phyloP scores from a whole-genome alignment of 2,797 vertebrate genomes.

The Rallus crepitans region DNA sequence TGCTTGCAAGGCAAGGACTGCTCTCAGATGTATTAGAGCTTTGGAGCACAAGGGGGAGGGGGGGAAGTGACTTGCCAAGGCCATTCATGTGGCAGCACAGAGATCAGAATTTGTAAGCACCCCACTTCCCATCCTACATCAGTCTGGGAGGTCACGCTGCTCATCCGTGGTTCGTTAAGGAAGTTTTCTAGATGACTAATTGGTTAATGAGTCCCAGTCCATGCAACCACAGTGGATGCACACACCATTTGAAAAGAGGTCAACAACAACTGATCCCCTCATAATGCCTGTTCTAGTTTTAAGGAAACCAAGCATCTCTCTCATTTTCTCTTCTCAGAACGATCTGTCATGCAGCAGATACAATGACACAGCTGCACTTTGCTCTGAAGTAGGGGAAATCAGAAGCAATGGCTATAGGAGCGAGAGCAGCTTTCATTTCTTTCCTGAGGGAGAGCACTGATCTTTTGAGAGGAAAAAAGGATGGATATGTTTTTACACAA shows the following conservation, averaged over 20 bases:
- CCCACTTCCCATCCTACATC: background rate
- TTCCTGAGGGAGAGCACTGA: conserved; percentile 69
- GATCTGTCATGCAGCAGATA: conserved; percentile 43
- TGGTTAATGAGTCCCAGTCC: background rate
- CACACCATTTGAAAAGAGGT: background rate
- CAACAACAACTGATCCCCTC: background rate
- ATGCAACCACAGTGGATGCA: background rate
- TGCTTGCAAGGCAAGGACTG: background rate
- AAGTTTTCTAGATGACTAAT: background rate
- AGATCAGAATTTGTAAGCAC: background rate
- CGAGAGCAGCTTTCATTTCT: conserved; percentile 63
- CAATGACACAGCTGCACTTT: conserved; percentile 60
- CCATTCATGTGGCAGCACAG: conserved; percentile 12
- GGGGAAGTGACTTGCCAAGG: background rate
- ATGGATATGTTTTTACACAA: conserved; percentile 64
- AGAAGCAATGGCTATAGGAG: conserved; percentile 52
- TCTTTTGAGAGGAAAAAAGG: conserved; percentile 68
- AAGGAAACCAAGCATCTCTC: background rate
- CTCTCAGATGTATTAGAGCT: background rate
- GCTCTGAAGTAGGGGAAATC: conserved; percentile 69
- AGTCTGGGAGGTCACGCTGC: background rate
- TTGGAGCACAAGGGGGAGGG: background rate
- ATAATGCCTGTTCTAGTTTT: background rate
- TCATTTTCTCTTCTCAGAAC: background rate
- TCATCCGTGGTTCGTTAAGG: background rate